Evolutionary conservation across 1,140 invertebrate genomes (phyloP).

Genomic region (Lepidurus apus): DNA sequence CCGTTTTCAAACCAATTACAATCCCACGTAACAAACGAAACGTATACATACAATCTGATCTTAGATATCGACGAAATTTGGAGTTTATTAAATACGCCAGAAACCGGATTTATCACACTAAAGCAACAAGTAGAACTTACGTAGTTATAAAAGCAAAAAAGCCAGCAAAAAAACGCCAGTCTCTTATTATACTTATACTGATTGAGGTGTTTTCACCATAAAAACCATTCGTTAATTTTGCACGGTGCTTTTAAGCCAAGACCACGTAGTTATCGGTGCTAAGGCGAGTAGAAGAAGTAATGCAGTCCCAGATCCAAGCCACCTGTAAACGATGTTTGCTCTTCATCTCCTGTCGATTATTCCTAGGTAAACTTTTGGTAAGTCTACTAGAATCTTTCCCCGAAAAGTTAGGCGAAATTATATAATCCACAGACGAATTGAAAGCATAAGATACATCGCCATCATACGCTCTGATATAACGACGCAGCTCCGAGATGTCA

Average conservation of each 20-base stretch:
- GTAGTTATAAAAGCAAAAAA: too few relatives aligned
- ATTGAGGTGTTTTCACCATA: too few relatives aligned
- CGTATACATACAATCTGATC: background rate
- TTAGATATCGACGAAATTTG: background rate
- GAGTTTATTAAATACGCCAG: too few relatives aligned
- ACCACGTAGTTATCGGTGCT: constrained; percentile 9
- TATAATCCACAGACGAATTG: background rate
- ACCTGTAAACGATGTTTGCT: background rate
- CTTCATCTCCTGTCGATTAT: background rate
- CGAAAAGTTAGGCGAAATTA: background rate
- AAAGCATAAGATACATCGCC: background rate
- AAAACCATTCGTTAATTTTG: background rate
- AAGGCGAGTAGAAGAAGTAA: constrained; percentile 11
- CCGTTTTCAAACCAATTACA: background rate
- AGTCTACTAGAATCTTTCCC: background rate
- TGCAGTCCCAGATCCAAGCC: background rate
- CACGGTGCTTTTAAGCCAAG: background rate
- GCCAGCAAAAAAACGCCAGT: too few relatives aligned
- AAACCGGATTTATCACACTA: too few relatives aligned
- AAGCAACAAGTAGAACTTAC: too few relatives aligned
- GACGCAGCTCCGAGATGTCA: background rate
- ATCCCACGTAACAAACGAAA: background rate
- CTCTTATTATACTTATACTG: too few relatives aligned
- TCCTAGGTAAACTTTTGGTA: background rate
- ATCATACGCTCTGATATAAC: background rate